Evolutionary conservation across 64 coral and sea anemone species (phyloP), one percentile per base, ranked within the genome.

Genomic region (Cladopsammia gracilis): DNA sequence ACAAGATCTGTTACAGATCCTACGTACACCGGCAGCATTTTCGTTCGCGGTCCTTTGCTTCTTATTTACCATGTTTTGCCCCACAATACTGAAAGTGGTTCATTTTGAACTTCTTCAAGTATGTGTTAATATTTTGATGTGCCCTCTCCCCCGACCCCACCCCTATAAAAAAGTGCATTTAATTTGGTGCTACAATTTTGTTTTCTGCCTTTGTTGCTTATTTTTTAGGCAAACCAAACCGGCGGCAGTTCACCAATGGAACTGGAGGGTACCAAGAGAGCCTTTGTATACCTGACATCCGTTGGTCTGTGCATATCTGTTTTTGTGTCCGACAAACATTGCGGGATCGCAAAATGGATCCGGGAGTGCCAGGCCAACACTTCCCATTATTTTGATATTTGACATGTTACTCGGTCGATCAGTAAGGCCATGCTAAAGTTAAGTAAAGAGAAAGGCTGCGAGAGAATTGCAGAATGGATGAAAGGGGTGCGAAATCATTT

Each of bases 281-380:
- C 7, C 53, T 56, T 56, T 56, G 53, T 1, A 7, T 56, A 10
- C 6, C 53, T 56, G 53, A 7, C 7, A 12, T 12, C 3, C 20
- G 42, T 62, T 16, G 62, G 64, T 3, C 6, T 94, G 0, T 3
- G 54, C 5, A 51, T 94, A 20, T 7, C 10, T 0, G 50, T 70
- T 0, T 94, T 94, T 25, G 82, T 94, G 24, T 71, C 92, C 52
- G 85, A 94, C 19, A 7, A 56, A 9, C 92, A 89, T 71, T 14
- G 68, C 11, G 64, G 85, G 4, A 94, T 94, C 62, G 85, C 92
- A 43, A 94, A 81, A 7, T 94, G 92, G 85, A 71, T 94, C 11
- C n/a, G 85, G 24, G 53, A 76, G 24, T 56, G 26, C 34, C 74
- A 88, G 62, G 8, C 9, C 10, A 22, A 18, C 20, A 15, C 25